Percentiles rank a stretch among this genome's conserved stretches.
phyloP scores from a whole-genome alignment of 2,797 vertebrate species.

The Tragopan temminckii region DNA sequence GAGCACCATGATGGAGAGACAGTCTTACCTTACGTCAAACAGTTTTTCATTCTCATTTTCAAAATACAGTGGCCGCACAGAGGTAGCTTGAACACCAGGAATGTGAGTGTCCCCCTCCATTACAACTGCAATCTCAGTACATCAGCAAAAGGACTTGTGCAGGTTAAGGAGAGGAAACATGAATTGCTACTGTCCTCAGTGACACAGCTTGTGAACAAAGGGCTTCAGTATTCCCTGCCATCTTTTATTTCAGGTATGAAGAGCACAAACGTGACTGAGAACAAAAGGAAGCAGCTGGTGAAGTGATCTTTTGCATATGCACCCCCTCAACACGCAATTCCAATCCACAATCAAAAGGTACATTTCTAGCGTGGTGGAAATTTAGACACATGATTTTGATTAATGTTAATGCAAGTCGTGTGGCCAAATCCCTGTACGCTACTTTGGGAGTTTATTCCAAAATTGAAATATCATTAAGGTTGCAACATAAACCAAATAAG shows the following conservation, averaged over 20 bases:
- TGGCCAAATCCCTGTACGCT: constrained; percentile 60
- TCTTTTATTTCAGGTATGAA: constrained; percentile 40
- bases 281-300: neutral
- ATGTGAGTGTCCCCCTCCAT: neutral
- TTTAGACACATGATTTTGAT: constrained; percentile 61
- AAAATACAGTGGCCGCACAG: neutral
- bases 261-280: accelerated
- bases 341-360: neutral
- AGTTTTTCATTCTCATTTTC: neutral
- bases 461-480: constrained; percentile 61
- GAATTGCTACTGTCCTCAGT: neutral
- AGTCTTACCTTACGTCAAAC: neutral
- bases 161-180: neutral
- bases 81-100: neutral
- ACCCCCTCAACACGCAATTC: neutral
- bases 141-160: neutral
- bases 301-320: neutral
- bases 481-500: constrained; percentile 60
- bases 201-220: neutral
- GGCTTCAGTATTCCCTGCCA: neutral
- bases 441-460: constrained; percentile 62
- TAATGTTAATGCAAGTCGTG: constrained; percentile 67
- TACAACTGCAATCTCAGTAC: neutral
- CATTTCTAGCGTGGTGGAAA: constrained; percentile 15
- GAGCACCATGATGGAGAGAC: neutral